Evolutionary conservation across 1,140 invertebrate genomes (phyloP).

Genomic region (Leptinotarsa texana): DNA sequence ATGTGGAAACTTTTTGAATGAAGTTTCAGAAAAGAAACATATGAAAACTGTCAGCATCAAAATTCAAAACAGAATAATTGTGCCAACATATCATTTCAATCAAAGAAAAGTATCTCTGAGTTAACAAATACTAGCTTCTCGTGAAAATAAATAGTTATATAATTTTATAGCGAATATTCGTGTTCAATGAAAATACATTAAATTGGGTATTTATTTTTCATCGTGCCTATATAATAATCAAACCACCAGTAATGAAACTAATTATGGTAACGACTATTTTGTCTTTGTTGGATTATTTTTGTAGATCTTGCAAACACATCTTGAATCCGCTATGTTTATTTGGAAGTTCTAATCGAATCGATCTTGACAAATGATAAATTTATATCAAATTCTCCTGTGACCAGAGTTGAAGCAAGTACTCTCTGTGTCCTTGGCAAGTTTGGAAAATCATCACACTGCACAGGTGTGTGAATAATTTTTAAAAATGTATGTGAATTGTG

Average conservation of each 20-base stretch:
- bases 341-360: background rate
- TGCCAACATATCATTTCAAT: no score
- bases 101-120: background rate
- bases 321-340: background rate
- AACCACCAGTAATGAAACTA: constrained; percentile 26
- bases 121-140: background rate
- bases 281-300: constrained; percentile 30
- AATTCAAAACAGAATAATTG: no score
- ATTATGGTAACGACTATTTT: constrained; percentile 26
- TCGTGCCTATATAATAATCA: constrained; percentile 31
- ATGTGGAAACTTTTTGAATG: no score
- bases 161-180: constrained; percentile 31
- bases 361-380: no score
- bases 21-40: no score
- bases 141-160: constrained; percentile 31
- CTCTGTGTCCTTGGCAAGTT: no score
- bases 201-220: constrained; percentile 33
- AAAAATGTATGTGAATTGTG: no score
- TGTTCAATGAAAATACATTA: constrained; percentile 34
- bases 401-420: no score
- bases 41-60: no score
- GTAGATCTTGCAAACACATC: constrained; percentile 15
- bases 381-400: no score
- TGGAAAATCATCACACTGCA: no score
- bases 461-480: no score